Base-by-base conservation (phyloP, 2,113 vertebrate species). In the Castor canadensis region DNA sequence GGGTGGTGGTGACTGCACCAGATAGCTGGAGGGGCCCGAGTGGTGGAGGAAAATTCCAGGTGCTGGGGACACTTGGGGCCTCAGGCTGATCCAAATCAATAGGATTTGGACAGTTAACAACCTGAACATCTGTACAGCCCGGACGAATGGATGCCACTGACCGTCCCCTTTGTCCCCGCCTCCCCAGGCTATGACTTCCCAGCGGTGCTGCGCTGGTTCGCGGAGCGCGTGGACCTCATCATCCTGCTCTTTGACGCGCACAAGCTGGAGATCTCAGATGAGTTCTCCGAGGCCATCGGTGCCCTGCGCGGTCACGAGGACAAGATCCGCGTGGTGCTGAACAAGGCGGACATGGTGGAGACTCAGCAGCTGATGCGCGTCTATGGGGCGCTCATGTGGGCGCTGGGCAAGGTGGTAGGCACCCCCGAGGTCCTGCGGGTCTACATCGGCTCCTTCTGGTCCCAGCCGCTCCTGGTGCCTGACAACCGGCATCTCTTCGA, bases 361-460 rank as follows among this genome's bases (percentile, higher is more conserved):
- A 99, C 99, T 4, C 99, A 99, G 98, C 99, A 99, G 98, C 98
- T 99, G 96, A 99, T 99, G 99, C 97, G 99, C 0, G 99, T 99
- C 49, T 99, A 99, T 17, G 99, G 99, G 0, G 99, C 99, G 0
- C 98, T 99, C 94, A 99, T 99, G 99, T 99, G 99, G 99, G 99
- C 99, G 4, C 98, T 99, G 96, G 99, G 99, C 40, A 99, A 99
- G 96, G 99, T 99, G 88, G 99, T 99, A 93, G 98, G 98, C 94
- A 99, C 99, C 3, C 99, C 99, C 0, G 99, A 99, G 98, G 99
- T 99, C 40, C 98, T 99, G 95, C 98, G 99, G 0, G 99, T 99
- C 97, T 99, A 99, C 98, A 99, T 99, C 0, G 99, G 99, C 10
- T 99, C 99, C 96, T 99, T 99, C 98, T 99, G 99, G 99, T 98